Base-by-base conservation (phyloP, 2,113 vertebrate genomes). In the Neodontobutis hainanensis region DNA sequence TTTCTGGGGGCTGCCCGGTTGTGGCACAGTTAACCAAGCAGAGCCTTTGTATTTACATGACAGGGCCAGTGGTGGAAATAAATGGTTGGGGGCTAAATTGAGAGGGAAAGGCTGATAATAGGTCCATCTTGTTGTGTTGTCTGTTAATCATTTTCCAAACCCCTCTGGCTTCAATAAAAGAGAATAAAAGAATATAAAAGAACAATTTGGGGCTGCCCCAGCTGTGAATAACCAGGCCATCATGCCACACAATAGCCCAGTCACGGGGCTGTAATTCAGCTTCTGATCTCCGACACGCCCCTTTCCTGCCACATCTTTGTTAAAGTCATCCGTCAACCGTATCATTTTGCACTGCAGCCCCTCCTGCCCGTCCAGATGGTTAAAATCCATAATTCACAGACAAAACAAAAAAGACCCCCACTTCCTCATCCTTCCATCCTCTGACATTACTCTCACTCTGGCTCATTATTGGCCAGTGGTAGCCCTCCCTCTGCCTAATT, bases 331-430 rank as follows among this genome's bases (percentile, higher is more conserved):
- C 91, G 91, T 95, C 94, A 94, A 92, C 55, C 90, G 79, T 84
- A 90, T 85, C 78, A 80, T 89, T 84, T 78, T 52, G 80, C 75
- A 74, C 52, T 65, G 74, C 69, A 59, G 9, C 70, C 77, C 76
- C 60, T 81, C 75, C 75, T 55, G 84, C 88, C 75, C 65, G 76
- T 91, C 94, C 97, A 99, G 96, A 98, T 98, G 97, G 96, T 94
- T 93, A 92, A 82, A 98, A 99, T 99, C 95, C 95, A 98, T 98
- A 99, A 98, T 96, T 95, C 92, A 94, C 92, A 90, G 70, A 90
- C 92, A 92, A 81, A 76, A 72, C 59, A 53, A 65, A 59, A n/a
- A 49, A 55, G 56, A 42, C 74, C 68, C 66, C 73, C 57, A 15
- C 15, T 19, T 73, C 69, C 70, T 78, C 82, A 85, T 85, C 65